Evolutionary conservation across 2,888 invertebrate species (phyloP), one percentile per base, ranked within the genome.

Genomic region (Spodoptera littoralis): DNA sequence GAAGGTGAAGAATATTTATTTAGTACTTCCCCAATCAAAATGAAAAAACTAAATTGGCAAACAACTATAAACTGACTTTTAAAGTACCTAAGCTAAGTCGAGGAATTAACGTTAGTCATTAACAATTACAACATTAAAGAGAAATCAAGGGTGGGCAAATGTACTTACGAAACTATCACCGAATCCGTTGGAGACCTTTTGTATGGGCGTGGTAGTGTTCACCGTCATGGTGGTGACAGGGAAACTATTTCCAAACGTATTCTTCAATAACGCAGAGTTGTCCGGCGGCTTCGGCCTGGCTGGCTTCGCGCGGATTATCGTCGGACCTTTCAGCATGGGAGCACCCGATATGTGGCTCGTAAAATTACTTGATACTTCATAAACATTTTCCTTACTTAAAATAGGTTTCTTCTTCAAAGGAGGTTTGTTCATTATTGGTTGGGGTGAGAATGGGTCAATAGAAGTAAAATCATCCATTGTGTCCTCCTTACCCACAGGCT

Each of bases 301-400:
- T 22, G 96, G 96, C 83, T 96, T 96, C 0, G 96, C 95, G 62
- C 97, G 91, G 64, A 98, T 98, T 84, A 98, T 98, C 47, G 98
- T 97, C 4, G 98, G 97, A 82, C 96, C 96, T 62, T 95, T 92
- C 18, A 95, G 77, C 51, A 89, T 80, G 18, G 91, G 88, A n/a
- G 88, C 80, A n/a, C 88, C 80, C 11, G 90, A 87, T 51, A 94
- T 90, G 79, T 94, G 84, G 62, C 92, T 95, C 9, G 59, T 58
- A 44, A 67, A 65, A 60, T 68, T 95, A 83, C 92, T 95, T 44
- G 95, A 93, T 52, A 93, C 92, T 80, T 97, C 97, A 81, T 96
- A 96, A 73, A 96, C 95, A 88, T 97, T 67, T 27, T 67, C 96
- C 82, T 96, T 96, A 84, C 95, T 96, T 64, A 96, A 88, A 48